phyloP scores from a whole-genome alignment of 2,797 vertebrate genomes.

The Eleutherodactylus coqui region DNA sequence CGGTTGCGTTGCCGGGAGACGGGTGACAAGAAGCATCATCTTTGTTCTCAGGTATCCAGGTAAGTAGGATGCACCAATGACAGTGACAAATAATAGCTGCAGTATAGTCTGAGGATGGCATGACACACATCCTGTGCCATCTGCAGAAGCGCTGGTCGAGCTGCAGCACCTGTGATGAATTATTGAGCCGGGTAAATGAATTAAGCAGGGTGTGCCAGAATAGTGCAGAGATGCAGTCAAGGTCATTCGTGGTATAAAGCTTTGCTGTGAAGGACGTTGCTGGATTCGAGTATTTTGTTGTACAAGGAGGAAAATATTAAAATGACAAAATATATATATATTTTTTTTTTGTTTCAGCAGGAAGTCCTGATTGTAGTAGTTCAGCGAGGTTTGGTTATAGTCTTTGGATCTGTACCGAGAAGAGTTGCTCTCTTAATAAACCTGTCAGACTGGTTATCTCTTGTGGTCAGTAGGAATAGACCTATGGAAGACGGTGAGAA shows the following conservation, averaged over 20 bases:
- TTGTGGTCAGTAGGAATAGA: not conserved
- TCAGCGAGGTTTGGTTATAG: not conserved
- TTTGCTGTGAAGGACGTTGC: conserved; percentile 11
- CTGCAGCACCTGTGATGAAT: conserved; percentile 36
- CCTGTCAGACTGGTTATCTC: not conserved
- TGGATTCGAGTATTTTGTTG: not conserved
- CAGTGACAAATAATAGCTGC: not conserved
- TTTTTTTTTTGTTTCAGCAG: not conserved
- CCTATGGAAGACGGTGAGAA: not conserved
- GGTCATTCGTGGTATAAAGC: conserved; percentile 24
- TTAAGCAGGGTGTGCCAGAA: conserved; percentile 29
- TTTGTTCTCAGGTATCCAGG: conserved; percentile 51
- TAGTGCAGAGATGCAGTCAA: conserved; percentile 46
- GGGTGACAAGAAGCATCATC: conserved; percentile 63
- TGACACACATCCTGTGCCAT: conserved; percentile 1
- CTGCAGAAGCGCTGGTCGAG: conserved; percentile 7
- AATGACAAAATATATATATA: not conserved
- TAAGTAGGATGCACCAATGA: conserved; percentile 27
- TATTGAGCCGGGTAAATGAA: conserved; percentile 22
- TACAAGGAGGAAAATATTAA: conserved; percentile 5
- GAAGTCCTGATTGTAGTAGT: conserved; percentile 4
- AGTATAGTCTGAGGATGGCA: not conserved
- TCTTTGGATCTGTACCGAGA: not conserved
- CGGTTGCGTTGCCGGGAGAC: conserved; percentile 74
- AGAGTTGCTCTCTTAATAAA: not conserved